Evolutionary conservation across 1,140 invertebrate genomes (phyloP), one percentile per base, ranked within the genome.

Genomic region (Macrobrachium rosenbergii): DNA sequence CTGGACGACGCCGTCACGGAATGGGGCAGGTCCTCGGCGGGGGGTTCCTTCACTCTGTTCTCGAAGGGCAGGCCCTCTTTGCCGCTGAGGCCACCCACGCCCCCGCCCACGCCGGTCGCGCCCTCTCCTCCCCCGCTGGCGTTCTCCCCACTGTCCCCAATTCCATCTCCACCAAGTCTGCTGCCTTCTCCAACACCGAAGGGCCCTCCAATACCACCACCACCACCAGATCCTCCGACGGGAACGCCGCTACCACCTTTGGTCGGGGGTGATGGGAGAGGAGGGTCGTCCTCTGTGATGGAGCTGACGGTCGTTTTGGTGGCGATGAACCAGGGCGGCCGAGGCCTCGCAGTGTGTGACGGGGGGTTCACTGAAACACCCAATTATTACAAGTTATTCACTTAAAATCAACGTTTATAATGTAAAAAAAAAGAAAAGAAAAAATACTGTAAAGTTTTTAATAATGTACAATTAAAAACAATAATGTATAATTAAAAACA

Each of bases 271-370:
- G 78, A 88, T 87, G 67, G 87, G 82, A 69, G 81, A 52, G 73
- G 89, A 75, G 81, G 87, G 72, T 78, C 83, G 80, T 89, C 84
- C 78, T 89, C 89, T 17, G 89, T 90, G 69, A 89, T 89, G 58
- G 87, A 88, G 75, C 84, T 88, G 60, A 89, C 88, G 58, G 84
- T 83, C 37, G 83, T 89, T 37, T 88, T 87, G 64, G 88, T 88
- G 64, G 88, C 86, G 76, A 87, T 86, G 93, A 92, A 90, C 94
- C 92, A 63, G 93, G 92, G 85, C 93, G 94, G 45, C 93, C 89
- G 90, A 6, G 87, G 89, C 59, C 89, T 82, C 73, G 87, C 88
- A 43, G 80, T 90, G 85, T 88, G 82, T 21, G 82, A 87, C 58
- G 89, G 89, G 92, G 89, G 93, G 93, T 87, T 93, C 91, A 89